These are phyloP conservation scores for Agriopis aurantiaria DNA, from an alignment of 2,888 invertebrate genomes.

Conservation along the genomic window DNA sequence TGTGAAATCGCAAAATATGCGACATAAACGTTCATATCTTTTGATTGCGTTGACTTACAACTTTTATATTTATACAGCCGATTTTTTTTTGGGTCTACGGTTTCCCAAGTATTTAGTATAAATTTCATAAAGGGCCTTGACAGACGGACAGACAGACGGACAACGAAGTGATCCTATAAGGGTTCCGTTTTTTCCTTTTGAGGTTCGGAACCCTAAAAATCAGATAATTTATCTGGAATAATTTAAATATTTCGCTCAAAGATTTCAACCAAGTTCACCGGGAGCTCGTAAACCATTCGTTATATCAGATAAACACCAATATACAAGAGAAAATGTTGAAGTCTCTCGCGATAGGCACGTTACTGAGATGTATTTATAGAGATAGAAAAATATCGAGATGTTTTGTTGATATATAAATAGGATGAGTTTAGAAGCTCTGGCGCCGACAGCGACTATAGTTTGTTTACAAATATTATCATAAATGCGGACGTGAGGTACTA, in stretches of 20 bases:
- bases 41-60: too few species aligned
- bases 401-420: conserved; percentile 10
- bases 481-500: not conserved
- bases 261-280: not conserved
- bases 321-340: not conserved
- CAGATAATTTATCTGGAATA: not conserved
- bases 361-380: not conserved
- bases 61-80: too few species aligned
- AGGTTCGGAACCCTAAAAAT: too few species aligned
- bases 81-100: too few species aligned
- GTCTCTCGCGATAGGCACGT: too few species aligned
- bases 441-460: not conserved
- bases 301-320: not conserved
- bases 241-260: not conserved
- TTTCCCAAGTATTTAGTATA: too few species aligned
- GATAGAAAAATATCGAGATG: not conserved
- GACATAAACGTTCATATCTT: too few species aligned
- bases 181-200: too few species aligned
- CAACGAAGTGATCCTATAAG: too few species aligned
- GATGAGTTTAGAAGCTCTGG: not conserved
- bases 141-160: too few species aligned
- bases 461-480: conserved; percentile 7
- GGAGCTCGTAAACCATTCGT: not conserved
- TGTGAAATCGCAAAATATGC: too few species aligned
- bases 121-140: too few species aligned